These are phyloP conservation scores for Pyrgus malvae DNA, from an alignment of 2,888 invertebrate genomes.

Conservation along the genomic window DNA sequence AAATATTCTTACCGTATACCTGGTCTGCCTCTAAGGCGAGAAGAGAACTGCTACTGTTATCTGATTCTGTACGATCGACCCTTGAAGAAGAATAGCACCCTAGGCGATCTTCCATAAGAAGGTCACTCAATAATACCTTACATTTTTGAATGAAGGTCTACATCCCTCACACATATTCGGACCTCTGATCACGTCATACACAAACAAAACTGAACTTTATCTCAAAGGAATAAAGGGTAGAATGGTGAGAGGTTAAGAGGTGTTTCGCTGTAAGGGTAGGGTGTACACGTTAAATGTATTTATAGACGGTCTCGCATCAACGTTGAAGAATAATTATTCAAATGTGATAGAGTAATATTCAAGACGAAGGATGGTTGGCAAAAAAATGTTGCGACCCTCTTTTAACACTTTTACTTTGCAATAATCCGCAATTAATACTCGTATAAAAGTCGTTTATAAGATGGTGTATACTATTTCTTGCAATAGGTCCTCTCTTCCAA, in stretches of 20 bases:
- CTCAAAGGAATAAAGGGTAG: constrained; percentile 5
- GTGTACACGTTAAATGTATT: constrained; percentile 38
- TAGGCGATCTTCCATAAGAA: constrained; percentile 8
- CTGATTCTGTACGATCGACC: neutral
- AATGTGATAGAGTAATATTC: constrained; percentile 68
- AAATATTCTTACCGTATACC: too few species aligned
- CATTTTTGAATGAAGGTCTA: constrained; percentile 24
- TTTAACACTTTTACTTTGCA: neutral
- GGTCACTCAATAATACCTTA: constrained; percentile 15
- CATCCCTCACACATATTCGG: constrained; percentile 8
- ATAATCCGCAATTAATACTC: too few species aligned
- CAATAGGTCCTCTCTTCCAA: too few species aligned
- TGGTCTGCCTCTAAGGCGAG: too few species aligned
- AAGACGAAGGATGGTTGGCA: constrained; percentile 41
- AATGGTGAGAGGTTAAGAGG: constrained; percentile 11
- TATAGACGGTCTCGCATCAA: constrained; percentile 62
- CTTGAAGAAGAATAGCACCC: constrained; percentile 12
- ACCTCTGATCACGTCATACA: neutral
- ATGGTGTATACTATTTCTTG: too few species aligned
- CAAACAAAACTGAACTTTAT: constrained; percentile 24
- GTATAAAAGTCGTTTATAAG: too few species aligned
- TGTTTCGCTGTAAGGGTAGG: constrained; percentile 16
- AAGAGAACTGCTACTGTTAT: too few species aligned
- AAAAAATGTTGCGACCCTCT: too few species aligned
- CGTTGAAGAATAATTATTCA: constrained; percentile 69